Conservation (phyloP, 1,140 invertebrate genomes). For the Gerris buenoi region DNA sequence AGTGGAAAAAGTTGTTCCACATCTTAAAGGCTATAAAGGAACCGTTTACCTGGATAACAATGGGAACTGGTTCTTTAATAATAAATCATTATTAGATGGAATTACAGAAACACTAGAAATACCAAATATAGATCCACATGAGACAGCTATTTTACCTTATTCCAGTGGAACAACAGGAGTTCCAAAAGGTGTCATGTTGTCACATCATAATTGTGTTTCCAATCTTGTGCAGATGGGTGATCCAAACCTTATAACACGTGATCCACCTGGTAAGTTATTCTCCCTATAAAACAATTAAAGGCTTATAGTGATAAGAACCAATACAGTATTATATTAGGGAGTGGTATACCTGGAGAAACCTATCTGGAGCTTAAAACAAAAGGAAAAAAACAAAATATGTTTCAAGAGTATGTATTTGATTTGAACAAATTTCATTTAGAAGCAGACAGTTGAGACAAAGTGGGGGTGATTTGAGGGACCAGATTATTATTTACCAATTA, state of each 20-base stretch:
- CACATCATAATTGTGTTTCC: slow-evolving; percentile 55
- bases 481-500: too few species aligned
- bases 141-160: slow-evolving; percentile 41
- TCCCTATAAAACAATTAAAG: too few species aligned
- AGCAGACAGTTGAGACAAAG: too few species aligned
- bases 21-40: not conserved
- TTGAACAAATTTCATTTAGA: too few species aligned
- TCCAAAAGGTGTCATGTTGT: slow-evolving; percentile 81
- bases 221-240: slow-evolving; percentile 32
- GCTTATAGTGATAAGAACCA: too few species aligned
- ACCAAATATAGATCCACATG: slow-evolving; percentile 4
- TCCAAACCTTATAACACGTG: not conserved
- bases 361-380: too few species aligned
- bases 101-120: too few species aligned
- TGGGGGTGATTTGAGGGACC: too few species aligned
- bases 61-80: not conserved
- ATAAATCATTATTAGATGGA: not conserved
- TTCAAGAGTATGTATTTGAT: too few species aligned
- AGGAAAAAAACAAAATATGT: too few species aligned
- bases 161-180: slow-evolving; percentile 80
- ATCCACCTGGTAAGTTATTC: not conserved
- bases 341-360: too few species aligned
- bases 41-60: not conserved
- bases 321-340: too few species aligned
- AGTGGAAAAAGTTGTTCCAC: not conserved